These are phyloP conservation scores for Fissipunctia ypsillon DNA, from an alignment of 2,888 invertebrate species.

Conservation along the genomic window DNA sequence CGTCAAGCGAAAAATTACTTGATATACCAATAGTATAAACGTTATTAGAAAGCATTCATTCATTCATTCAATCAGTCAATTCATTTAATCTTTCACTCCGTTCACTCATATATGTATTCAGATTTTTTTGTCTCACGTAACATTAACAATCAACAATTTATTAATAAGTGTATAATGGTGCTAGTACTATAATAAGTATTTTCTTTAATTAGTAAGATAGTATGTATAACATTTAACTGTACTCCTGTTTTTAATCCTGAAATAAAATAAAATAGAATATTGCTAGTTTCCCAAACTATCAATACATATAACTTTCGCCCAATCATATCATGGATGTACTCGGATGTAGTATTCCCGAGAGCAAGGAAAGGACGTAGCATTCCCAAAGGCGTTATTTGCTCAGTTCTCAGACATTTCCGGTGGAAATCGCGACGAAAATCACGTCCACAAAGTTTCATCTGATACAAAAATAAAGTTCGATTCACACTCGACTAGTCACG, in stretches of 20 bases:
- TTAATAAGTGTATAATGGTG: too few relatives aligned
- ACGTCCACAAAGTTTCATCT: not conserved
- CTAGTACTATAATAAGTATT: too few relatives aligned
- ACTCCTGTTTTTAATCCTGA: too few relatives aligned
- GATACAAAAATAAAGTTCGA: constrained; percentile 44
- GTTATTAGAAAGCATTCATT: too few relatives aligned
- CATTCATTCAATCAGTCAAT: too few relatives aligned
- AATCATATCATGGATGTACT: not conserved
- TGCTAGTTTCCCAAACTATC: not conserved
- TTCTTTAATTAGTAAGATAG: too few relatives aligned
- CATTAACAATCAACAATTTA: too few relatives aligned
- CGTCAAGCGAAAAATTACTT: not conserved
- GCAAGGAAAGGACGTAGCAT: not conserved
- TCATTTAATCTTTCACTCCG: too few relatives aligned
- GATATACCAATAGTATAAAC: not conserved
- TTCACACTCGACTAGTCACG: constrained; percentile 31
- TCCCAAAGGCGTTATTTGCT: constrained; percentile 11
- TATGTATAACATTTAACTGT: too few relatives aligned
- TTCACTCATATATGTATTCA: too few relatives aligned
- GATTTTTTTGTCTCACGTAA: too few relatives aligned
- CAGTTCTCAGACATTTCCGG: constrained; percentile 12
- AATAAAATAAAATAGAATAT: too few relatives aligned
- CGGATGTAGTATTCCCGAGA: not conserved
- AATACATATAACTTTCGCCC: not conserved
- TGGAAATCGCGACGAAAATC: constrained; percentile 6